These are phyloP conservation scores for Micromussa lordhowensis DNA, from an alignment of 92 coral and sea anemone species.

Conservation along the genomic window DNA sequence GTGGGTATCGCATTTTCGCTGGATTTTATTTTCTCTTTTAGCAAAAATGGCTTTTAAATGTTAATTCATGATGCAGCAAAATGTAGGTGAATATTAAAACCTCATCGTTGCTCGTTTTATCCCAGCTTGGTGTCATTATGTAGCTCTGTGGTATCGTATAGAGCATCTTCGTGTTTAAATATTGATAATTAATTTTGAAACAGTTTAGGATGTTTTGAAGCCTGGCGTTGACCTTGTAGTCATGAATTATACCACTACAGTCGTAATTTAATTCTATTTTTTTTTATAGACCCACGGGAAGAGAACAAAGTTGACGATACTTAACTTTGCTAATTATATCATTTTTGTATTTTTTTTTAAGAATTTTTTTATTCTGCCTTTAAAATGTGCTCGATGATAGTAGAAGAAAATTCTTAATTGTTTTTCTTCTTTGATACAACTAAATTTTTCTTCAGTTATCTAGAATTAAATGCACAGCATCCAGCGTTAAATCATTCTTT, in stretches of 20 bases:
- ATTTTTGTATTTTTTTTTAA: neutral
- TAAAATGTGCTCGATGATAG: neutral
- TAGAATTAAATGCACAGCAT: neutral
- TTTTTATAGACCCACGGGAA: neutral
- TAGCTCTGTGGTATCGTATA: constrained; percentile 28
- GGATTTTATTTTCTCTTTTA: neutral
- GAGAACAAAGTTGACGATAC: neutral
- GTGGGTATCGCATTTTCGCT: neutral
- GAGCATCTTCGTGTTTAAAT: constrained; percentile 12
- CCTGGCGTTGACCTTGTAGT: constrained; percentile 23
- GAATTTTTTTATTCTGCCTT: neutral
- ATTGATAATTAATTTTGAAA: constrained; percentile 43
- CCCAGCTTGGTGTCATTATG: constrained; percentile 48
- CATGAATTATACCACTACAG: constrained; percentile 14
- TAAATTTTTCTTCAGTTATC: neutral
- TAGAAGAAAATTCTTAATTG: neutral
- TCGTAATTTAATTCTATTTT: neutral
- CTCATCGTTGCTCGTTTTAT: constrained; percentile 49
- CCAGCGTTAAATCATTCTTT: neutral
- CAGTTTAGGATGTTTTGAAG: constrained; percentile 28
- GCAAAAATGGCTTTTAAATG: constrained; percentile 39
- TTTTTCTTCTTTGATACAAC: neutral
- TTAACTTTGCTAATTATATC: neutral
- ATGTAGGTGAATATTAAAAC: constrained; percentile 49
- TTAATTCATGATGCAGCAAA: constrained; percentile 35